These are phyloP conservation scores for Callipepla californica DNA, from an alignment of 2,113 vertebrate genomes.

Conservation along the genomic window DNA sequence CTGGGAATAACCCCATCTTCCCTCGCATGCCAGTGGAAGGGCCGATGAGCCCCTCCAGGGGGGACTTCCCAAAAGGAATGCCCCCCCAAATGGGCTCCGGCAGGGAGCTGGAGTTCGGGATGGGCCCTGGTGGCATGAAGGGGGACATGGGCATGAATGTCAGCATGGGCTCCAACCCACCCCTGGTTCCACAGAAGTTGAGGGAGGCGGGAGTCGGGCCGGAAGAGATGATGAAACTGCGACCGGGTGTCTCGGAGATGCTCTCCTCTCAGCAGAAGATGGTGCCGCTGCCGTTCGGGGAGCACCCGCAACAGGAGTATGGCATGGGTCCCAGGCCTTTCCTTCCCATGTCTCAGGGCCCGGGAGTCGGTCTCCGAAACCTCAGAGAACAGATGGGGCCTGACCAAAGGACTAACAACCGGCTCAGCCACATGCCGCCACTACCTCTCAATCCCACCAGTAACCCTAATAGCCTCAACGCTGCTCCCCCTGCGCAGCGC, in stretches of 20 bases:
- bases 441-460: conserved; percentile 87
- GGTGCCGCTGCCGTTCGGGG: conserved; percentile 90
- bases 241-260: conserved; percentile 85
- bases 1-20: conserved; percentile 89
- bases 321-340: conserved; percentile 92
- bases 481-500: conserved; percentile 79
- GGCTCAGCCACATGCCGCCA: conserved; percentile 95
- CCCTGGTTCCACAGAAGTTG: conserved; percentile 92
- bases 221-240: conserved; percentile 94
- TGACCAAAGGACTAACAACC: conserved; percentile 97
- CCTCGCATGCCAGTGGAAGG: conserved; percentile 93
- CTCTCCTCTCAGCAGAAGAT: conserved; percentile 92
- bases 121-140: conserved; percentile 90
- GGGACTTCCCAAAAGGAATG: conserved; percentile 88
- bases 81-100: conserved; percentile 81
- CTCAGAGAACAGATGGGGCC: conserved; percentile 91
- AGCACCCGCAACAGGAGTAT: conserved; percentile 93
- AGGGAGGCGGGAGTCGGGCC: conserved; percentile 86
- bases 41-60: conserved; percentile 94
- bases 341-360: conserved; percentile 88
- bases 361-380: conserved; percentile 87
- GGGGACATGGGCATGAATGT: conserved; percentile 84
- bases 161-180: conserved; percentile 87
- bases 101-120: conserved; percentile 91
- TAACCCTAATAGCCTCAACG: conserved; percentile 84